Percentiles rank a stretch among this genome's conserved stretches.
Evolutionary conservation across 2,888 invertebrate species (phyloP).

Genomic region (Troglohyphantes excavatus): DNA sequence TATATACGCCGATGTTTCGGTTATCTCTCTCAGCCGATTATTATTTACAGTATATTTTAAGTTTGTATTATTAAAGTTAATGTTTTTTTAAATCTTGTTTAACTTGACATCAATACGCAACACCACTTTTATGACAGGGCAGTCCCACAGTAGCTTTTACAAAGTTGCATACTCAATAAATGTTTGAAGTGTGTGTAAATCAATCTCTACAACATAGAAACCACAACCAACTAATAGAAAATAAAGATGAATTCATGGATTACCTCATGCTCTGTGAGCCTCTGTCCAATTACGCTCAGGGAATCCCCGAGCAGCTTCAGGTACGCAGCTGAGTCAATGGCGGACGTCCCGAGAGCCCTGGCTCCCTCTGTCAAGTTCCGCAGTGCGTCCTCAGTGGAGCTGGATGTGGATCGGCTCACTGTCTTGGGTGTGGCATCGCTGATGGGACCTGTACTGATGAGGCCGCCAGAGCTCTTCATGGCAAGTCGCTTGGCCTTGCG

Average conservation of each 20-base stretch:
- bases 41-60: no score
- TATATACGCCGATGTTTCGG: no score
- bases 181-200: no score
- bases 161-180: no score
- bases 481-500: slow-evolving; percentile 89
- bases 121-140: no score
- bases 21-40: no score
- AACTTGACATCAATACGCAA: no score
- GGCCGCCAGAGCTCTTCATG: slow-evolving; percentile 83
- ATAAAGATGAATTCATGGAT: slow-evolving; percentile 52
- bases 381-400: slow-evolving; percentile 29
- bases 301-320: slow-evolving; percentile 95
- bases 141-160: no score
- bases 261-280: slow-evolving; percentile 95
- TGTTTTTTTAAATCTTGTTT: no score
- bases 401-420: slow-evolving; percentile 8
- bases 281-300: slow-evolving; percentile 94
- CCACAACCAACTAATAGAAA: neutral
- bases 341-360: slow-evolving; percentile 83
- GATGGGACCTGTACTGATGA: slow-evolving; percentile 83
- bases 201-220: no score
- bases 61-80: no score
- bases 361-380: slow-evolving; percentile 7
- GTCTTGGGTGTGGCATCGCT: neutral
- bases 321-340: slow-evolving; percentile 95